phyloP scores from a whole-genome alignment of 2,797 vertebrate genomes.

The Rhinophrynus dorsalis region DNA sequence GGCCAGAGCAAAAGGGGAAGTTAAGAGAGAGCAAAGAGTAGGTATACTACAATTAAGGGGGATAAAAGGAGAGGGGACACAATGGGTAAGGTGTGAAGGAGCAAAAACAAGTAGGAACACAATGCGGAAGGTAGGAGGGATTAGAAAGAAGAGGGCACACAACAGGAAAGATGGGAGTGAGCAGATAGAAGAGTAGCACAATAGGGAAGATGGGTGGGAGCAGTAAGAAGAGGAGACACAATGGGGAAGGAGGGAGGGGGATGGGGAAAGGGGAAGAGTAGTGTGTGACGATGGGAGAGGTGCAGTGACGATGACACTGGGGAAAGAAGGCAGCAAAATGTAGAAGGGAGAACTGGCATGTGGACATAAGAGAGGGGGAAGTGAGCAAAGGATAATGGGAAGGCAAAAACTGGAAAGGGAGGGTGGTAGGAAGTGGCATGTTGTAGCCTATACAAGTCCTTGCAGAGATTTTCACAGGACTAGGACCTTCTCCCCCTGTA shows the following conservation, averaged over 20 bases:
- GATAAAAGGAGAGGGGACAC: not conserved
- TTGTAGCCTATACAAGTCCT: too few species aligned
- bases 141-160: not conserved
- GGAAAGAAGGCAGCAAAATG: not conserved
- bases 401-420: not conserved
- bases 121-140: not conserved
- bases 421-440: not conserved
- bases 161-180: not conserved
- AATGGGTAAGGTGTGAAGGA: too few species aligned
- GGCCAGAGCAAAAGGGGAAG: too few species aligned
- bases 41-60: too few species aligned
- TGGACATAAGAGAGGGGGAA: not conserved
- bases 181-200: not conserved
- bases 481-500: too few species aligned
- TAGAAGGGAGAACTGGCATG: not conserved
- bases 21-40: too few species aligned
- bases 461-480: too few species aligned
- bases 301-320: too few species aligned
- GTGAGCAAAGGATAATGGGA: not conserved
- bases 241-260: too few species aligned
- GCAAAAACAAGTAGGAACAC: too few species aligned
- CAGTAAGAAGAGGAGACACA: too few species aligned
- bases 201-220: not conserved
- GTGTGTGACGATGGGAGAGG: not conserved
- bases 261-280: too few species aligned